Percentiles rank a stretch among this genome's conserved stretches.
phyloP scores from a whole-genome alignment of 2,113 vertebrate genomes.

The Antidorcas marsupialis region DNA sequence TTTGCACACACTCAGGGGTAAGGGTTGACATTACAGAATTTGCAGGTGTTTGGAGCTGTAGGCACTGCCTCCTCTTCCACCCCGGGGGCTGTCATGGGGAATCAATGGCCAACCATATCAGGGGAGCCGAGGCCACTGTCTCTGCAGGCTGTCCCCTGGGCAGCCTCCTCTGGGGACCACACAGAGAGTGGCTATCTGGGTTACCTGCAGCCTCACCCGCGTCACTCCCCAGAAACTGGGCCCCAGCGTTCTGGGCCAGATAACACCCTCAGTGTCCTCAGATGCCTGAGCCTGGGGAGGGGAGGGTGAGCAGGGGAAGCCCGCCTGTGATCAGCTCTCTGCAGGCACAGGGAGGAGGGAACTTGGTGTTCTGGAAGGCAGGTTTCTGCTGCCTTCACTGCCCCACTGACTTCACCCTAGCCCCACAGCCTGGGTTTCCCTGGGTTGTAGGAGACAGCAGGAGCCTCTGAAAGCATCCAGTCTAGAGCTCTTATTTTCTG shows the following conservation, averaged over 20 bases:
- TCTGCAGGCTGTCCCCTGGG: background rate
- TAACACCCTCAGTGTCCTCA: constrained; percentile 54
- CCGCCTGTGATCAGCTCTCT: background rate
- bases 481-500: background rate
- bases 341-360: background rate
- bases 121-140: background rate
- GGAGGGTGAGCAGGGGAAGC: background rate
- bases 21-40: background rate
- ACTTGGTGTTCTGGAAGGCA: rapidly evolving
- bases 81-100: background rate
- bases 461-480: background rate
- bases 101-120: background rate
- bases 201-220: constrained; percentile 47
- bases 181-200: constrained; percentile 4
- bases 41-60: background rate
- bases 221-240: constrained; percentile 59
- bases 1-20: rapidly evolving
- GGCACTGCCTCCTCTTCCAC: background rate
- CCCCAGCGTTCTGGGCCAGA: constrained; percentile 49
- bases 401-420: background rate
- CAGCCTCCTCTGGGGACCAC: background rate
- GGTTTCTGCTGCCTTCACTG: background rate
- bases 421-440: background rate
- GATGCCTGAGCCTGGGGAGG: background rate
- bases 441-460: background rate